A percentile compares a stretch with the other conserved stretches of the same genome.
phyloP scores from a whole-genome alignment of 2,113 vertebrate genomes.

The Nibea coibor region DNA sequence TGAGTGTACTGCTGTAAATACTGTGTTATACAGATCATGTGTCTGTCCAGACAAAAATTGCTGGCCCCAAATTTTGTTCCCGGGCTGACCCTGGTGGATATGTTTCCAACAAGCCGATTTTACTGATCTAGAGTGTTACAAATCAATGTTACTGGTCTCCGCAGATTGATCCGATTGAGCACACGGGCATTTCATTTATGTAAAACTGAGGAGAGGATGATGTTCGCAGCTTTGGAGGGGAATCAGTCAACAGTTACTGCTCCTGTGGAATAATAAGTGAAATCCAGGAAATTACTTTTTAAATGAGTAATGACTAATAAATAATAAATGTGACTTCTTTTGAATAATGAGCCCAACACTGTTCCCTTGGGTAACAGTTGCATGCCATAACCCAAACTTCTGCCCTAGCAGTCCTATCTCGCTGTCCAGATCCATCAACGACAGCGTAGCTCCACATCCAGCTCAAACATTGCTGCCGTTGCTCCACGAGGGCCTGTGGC shows the following conservation, averaged over 20 bases:
- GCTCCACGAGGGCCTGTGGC: constrained; percentile 18
- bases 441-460: constrained; percentile 31
- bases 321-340: constrained; percentile 47
- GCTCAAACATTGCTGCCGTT: constrained; percentile 35
- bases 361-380: constrained; percentile 1
- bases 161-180: constrained; percentile 29
- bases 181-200: neutral
- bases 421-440: constrained; percentile 11
- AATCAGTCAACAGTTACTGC: constrained; percentile 37
- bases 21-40: too few species aligned
- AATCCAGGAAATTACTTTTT: constrained; percentile 35
- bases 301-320: constrained; percentile 54
- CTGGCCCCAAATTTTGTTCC: too few species aligned
- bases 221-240: constrained; percentile 9
- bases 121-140: constrained; percentile 5
- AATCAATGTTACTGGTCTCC: constrained; percentile 14
- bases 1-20: too few species aligned
- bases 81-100: neutral
- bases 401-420: constrained; percentile 29
- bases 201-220: neutral
- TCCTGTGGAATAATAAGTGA: constrained; percentile 36
- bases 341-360: constrained; percentile 39
- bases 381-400: constrained; percentile 10
- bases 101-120: constrained; percentile 8
- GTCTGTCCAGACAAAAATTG: too few species aligned